phyloP scores from a whole-genome alignment of 2,113 vertebrate species.

The Opisthocomus hoazin region DNA sequence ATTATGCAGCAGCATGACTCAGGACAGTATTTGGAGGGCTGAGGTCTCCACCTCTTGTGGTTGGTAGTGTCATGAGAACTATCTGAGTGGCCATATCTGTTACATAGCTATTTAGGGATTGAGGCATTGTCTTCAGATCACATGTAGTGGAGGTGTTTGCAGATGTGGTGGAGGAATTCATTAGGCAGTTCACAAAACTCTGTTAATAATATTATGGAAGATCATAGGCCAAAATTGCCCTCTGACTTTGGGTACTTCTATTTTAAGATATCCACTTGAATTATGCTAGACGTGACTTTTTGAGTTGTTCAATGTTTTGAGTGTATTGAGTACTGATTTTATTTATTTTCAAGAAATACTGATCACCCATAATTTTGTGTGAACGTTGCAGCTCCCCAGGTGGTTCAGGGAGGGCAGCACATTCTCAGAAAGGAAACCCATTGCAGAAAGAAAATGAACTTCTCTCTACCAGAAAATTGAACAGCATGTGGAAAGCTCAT shows the following conservation, averaged over 20 bases:
- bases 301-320: not conserved
- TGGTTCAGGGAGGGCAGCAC: not conserved
- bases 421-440: not conserved
- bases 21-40: not conserved
- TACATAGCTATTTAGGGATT: not conserved
- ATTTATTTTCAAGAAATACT: not conserved
- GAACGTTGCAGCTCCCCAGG: not conserved
- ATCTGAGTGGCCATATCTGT: not conserved
- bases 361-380: not conserved
- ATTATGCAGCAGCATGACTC: not conserved
- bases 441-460: not conserved
- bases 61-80: not conserved
- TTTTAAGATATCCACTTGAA: not conserved
- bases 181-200: not conserved
- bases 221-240: not conserved
- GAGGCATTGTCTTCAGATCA: not conserved
- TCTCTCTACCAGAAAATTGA: slow-evolving; percentile 41
- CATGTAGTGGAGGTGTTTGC: not conserved
- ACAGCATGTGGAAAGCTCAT: slow-evolving; percentile 33
- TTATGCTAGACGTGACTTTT: not conserved
- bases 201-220: not conserved
- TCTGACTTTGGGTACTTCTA: not conserved
- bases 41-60: not conserved
- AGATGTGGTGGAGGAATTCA: not conserved
- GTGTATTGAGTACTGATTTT: not conserved